Evolutionary conservation across 1,140 invertebrate genomes (phyloP).

Genomic region (Ips typographus): DNA sequence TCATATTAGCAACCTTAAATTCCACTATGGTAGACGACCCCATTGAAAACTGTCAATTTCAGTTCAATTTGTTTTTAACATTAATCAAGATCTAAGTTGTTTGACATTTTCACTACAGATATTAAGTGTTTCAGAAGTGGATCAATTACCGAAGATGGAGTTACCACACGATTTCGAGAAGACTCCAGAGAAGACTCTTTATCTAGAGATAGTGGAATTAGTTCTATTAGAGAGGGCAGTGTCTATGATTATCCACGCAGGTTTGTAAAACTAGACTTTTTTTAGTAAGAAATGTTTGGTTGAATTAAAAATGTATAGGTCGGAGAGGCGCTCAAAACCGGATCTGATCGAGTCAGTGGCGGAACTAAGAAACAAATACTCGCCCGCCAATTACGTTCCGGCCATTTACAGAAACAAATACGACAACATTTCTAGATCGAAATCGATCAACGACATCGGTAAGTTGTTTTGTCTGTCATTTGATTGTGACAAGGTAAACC

Average conservation of each 20-base stretch:
- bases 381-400: constrained; percentile 63
- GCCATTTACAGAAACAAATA: constrained; percentile 55
- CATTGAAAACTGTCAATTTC: no score
- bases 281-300: not conserved
- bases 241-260: constrained; percentile 40
- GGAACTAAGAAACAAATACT: constrained; percentile 65
- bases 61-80: no score
- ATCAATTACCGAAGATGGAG: constrained; percentile 50
- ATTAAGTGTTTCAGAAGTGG: constrained; percentile 40
- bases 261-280: not conserved
- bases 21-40: no score
- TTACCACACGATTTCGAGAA: constrained; percentile 46
- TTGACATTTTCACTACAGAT: not conserved
- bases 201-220: constrained; percentile 44
- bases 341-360: constrained; percentile 54
- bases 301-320: constrained; percentile 15
- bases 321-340: constrained; percentile 43
- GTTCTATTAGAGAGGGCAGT: constrained; percentile 45
- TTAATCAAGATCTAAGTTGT: not conserved
- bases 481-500: not conserved
- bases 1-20: no score
- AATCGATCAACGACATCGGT: constrained; percentile 59
- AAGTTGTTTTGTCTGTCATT: not conserved
- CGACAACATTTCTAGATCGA: constrained; percentile 55
- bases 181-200: constrained; percentile 44